These are phyloP conservation scores for Pelmatolapia mariae DNA, from an alignment of 2,113 vertebrate genomes.

Conservation along the genomic window DNA sequence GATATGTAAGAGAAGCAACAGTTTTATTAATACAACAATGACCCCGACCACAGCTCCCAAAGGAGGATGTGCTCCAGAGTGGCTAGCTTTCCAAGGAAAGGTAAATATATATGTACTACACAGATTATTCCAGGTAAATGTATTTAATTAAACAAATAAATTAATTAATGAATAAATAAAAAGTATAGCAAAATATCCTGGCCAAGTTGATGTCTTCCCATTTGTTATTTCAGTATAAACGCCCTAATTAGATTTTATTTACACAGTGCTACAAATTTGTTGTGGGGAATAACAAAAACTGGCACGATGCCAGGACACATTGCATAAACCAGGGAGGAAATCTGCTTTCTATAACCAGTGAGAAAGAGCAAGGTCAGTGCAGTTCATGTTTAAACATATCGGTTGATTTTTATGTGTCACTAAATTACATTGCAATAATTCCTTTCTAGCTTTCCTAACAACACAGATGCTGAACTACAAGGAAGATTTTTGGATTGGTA, in stretches of 20 bases:
- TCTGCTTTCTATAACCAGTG: slow-evolving; percentile 76
- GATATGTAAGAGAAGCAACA: slow-evolving; percentile 86
- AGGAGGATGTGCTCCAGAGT: slow-evolving; percentile 82
- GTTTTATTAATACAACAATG: slow-evolving; percentile 77
- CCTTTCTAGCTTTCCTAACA: slow-evolving; percentile 80
- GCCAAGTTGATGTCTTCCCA: background rate
- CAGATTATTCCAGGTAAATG: background rate
- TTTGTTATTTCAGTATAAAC: background rate
- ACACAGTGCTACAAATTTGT: slow-evolving; percentile 85
- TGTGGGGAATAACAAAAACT: slow-evolving; percentile 59
- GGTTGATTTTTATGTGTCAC: background rate
- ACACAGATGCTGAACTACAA: slow-evolving; percentile 71
- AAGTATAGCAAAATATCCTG: background rate
- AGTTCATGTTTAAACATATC: background rate
- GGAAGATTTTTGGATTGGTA: slow-evolving; percentile 81
- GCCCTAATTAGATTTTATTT: background rate
- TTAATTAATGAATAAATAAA: no score
- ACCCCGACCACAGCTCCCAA: slow-evolving; percentile 65
- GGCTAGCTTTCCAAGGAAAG: slow-evolving; percentile 81
- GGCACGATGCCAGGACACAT: slow-evolving; percentile 77
- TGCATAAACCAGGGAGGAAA: slow-evolving; percentile 84
- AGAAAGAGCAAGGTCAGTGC: slow-evolving; percentile 82
- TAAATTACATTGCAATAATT: background rate
- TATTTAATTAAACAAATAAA: background rate
- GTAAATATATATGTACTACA: slow-evolving; percentile 57